Evolutionary conservation across 1,140 invertebrate genomes (phyloP), one percentile per base, ranked within the genome.

Genomic region (Drosophila santomea): DNA sequence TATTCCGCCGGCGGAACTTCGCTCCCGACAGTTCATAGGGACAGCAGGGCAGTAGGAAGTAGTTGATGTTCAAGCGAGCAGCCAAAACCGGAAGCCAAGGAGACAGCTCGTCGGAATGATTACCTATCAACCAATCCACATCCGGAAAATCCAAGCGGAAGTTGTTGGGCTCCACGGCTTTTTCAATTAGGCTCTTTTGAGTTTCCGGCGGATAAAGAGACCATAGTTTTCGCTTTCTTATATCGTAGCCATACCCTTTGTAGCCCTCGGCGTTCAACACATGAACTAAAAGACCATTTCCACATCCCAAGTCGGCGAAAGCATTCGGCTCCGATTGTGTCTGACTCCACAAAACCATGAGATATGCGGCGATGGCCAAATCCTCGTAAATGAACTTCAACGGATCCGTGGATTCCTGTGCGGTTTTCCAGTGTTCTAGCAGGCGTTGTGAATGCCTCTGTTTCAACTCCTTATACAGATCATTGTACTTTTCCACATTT

Each of bases 71-170:
- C 94, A 92, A 94, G 95, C 63, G 94, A 95, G 97, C 95, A 39
- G 98, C 96, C 61, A 99, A 96, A 1, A 99, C 95, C 38, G 98
- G 98, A 78, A 99, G 96, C 98, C 98, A 99, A 6, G 98, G 98
- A 32, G 98, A 99, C 6, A 99, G 93, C 92, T 99, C 98, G 94
- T 99, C 99, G 43, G 98, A 98, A 94, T 99, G 99, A 94, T 99
- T 99, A 44, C 99, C 98, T 92, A 99, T 98, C 12, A 99, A 93
- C 98, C 98, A 99, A 92, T 99, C 97, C 0, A 85, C 47, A 43
- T 93, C 94, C n/a, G 96, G 94, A 23, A 96, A 95, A 91, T 96
- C 97, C n/a, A 95, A 86, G 51, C 94, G 93, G 39, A 94, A 92
- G 66, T 95, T 94, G 35, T 95, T 95, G 32, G 97, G 97, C 61